phyloP scores from a whole-genome alignment of 30 jellyfish, hydroid and myxozoan genomes.

The Rhopilema esculentum region DNA sequence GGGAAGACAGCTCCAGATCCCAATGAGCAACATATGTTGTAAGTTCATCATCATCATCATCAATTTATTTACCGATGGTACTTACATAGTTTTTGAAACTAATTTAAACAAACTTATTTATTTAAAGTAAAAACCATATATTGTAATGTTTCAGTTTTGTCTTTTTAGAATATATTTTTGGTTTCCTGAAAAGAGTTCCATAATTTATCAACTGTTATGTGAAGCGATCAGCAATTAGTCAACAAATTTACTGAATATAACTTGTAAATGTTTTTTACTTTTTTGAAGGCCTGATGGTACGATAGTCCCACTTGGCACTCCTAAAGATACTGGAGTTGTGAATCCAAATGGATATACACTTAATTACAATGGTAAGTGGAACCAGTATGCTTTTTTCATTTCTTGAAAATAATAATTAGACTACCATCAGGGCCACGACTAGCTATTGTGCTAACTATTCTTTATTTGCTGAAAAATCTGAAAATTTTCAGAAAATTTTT shows the following conservation, averaged over 20 bases:
- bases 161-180: too few relatives aligned
- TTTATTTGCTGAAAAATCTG: too few relatives aligned
- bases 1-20: constrained; percentile 88
- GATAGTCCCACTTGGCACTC: constrained; percentile 85
- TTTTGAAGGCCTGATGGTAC: constrained; percentile 84
- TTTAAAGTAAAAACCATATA: too few relatives aligned
- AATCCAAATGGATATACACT: constrained; percentile 87
- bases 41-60: constrained; percentile 1
- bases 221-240: too few relatives aligned
- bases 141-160: too few relatives aligned
- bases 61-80: too few relatives aligned
- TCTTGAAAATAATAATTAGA: neutral
- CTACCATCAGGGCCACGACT: neutral
- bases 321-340: constrained; percentile 73
- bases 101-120: too few relatives aligned
- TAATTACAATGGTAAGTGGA: constrained; percentile 84
- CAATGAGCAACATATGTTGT: constrained; percentile 57
- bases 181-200: too few relatives aligned
- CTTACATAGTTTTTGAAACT: too few relatives aligned
- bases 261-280: neutral
- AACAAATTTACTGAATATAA: neutral
- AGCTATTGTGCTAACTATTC: neutral
- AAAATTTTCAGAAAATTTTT: too few relatives aligned
- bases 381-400: neutral
- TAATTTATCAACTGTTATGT: too few relatives aligned